These are phyloP conservation scores for Hemicrepidius hirtus DNA, from an alignment of 2,888 invertebrate species.

Conservation along the genomic window DNA sequence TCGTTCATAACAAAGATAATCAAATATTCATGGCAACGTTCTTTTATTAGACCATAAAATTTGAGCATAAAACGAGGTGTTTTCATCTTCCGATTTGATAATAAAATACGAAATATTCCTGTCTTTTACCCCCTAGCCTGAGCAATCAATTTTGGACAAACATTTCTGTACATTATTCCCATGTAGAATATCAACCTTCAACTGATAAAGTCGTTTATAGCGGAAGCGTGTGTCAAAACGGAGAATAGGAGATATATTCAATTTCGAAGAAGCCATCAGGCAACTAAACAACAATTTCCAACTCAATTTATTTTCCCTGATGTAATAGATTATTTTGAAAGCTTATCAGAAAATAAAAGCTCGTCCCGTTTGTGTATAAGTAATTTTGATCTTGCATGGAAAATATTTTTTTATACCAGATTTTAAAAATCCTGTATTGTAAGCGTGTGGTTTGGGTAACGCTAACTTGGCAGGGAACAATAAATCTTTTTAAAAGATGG, in stretches of 20 bases:
- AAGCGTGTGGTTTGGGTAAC: slow-evolving; percentile 10
- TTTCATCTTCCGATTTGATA: no score
- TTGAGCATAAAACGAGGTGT: no score
- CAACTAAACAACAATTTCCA: slow-evolving; percentile 25
- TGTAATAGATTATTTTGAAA: slow-evolving; percentile 13
- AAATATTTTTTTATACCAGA: slow-evolving; percentile 18
- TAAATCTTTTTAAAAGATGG: slow-evolving; percentile 41
- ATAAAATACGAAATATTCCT: neutral
- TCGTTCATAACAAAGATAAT: no score
- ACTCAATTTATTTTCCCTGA: slow-evolving; percentile 19
- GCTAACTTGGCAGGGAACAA: slow-evolving; percentile 2
- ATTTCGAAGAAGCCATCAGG: slow-evolving; percentile 23
- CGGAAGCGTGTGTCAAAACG: slow-evolving; percentile 24
- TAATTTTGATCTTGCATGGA: neutral
- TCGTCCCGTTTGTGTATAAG: neutral
- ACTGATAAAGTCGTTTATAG: slow-evolving; percentile 22
- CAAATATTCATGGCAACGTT: no score
- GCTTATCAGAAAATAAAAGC: neutral
- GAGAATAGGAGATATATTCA: slow-evolving; percentile 24
- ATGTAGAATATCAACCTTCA: slow-evolving; percentile 12
- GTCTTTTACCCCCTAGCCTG: neutral
- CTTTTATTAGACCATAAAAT: no score
- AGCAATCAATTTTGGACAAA: slow-evolving; percentile 8
- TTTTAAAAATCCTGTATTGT: slow-evolving; percentile 1
- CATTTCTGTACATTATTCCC: neutral